A percentile compares a stretch with the other conserved stretches of the same genome.
Conservation (phyloP, 2,888 invertebrate species). For the Scaptomyza polygonia region DNA sequence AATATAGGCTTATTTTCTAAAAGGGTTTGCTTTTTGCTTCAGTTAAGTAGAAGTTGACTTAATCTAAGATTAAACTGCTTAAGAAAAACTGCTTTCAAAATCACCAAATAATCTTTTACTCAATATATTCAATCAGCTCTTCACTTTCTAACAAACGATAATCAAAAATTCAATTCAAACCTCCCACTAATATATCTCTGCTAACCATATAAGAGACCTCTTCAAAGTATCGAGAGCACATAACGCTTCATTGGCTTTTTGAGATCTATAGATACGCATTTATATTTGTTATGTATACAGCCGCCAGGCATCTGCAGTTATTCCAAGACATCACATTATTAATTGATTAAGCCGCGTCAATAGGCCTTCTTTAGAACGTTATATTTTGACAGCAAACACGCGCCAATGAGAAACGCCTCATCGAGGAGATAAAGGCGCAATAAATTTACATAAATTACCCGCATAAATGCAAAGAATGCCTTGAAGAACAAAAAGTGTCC, state of each 20-base stretch:
- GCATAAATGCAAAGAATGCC: conserved; percentile 72
- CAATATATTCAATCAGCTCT: too few relatives aligned
- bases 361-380: conserved; percentile 29
- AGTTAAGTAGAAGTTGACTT: too few relatives aligned
- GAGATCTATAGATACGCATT: neutral
- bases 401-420: conserved; percentile 38
- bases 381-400: conserved; percentile 77
- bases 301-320: conserved; percentile 47
- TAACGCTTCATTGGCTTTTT: conserved; percentile 33
- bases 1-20: too few relatives aligned
- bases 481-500: conserved; percentile 55
- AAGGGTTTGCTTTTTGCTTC: too few relatives aligned
- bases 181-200: neutral
- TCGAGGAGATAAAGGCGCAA: conserved; percentile 57
- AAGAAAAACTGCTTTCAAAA: too few relatives aligned
- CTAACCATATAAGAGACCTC: neutral
- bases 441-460: conserved; percentile 81
- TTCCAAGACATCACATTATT: conserved; percentile 54
- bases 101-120: neutral
- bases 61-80: too few relatives aligned
- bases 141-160: neutral
- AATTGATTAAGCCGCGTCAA: conserved; percentile 64
- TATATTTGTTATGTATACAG: neutral
- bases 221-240: conserved; percentile 30
- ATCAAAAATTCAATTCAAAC: neutral